These are phyloP conservation scores for Microcebus jonahi DNA, from an alignment of 2,113 vertebrate species.

Conservation along the genomic window DNA sequence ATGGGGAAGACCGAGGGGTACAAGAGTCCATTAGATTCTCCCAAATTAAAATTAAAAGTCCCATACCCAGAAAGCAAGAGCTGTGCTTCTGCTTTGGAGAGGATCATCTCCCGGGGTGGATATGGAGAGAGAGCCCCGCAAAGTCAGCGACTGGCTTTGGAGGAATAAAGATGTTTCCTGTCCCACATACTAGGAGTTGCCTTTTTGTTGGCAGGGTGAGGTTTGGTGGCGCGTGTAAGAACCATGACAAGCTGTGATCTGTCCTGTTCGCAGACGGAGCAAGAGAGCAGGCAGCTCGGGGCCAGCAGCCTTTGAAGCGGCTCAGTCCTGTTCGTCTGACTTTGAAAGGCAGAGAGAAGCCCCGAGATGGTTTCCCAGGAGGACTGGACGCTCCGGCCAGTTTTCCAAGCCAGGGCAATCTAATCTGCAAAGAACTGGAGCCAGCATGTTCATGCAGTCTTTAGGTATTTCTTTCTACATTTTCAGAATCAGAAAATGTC, in stretches of 20 bases:
- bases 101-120: not conserved
- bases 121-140: not conserved
- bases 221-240: not conserved
- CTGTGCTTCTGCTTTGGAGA: not conserved
- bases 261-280: not conserved
- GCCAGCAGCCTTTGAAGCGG: not conserved
- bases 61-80: not conserved
- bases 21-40: accelerated
- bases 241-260: not conserved
- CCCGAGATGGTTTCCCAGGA: not conserved
- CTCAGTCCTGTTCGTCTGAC: not conserved
- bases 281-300: not conserved
- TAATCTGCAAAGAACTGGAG: not conserved
- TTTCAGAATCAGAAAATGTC: not conserved
- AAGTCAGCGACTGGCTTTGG: not conserved
- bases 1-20: accelerated
- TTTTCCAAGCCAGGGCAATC: not conserved
- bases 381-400: accelerated
- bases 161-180: not conserved
- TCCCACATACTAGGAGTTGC: not conserved
- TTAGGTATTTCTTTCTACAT: not conserved
- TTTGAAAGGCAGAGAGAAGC: not conserved
- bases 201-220: not conserved
- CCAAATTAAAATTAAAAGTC: not conserved
- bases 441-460: accelerated